Base-by-base conservation (phyloP, 2,888 invertebrate genomes). In the Habroteleia sp. region DNA sequence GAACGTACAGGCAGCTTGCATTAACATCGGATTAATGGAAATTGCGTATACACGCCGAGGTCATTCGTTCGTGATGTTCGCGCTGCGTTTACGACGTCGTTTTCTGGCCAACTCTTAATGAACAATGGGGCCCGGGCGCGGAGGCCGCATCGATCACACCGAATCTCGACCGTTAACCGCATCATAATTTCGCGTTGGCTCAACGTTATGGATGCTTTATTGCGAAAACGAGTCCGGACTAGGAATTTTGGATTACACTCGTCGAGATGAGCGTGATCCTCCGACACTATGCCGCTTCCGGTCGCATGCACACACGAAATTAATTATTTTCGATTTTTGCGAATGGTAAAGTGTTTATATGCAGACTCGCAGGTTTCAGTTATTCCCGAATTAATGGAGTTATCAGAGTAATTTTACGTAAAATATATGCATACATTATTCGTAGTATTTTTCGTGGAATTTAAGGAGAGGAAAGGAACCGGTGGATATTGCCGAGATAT, bases 1-100 rank as follows among this genome's bases (percentile, higher is more conserved):
- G 77, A 78, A 74, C 76, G 69, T 71, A 74, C 77, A n/a, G 52
- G 46, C 74, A 72, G 71, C 54, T 73, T 79, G 81, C 80, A 83
- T 85, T 85, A 84, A 84, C 83, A 81, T 65, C 77, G 81, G 77
- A 79, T 82, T 81, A 85, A 86, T 86, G 84, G 82, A 86, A 86
- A 86, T 87, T 83, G 84, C 85, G 74, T 68, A 63, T 78, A 74
- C 65, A 74, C 42, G 23, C 25, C 75, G 75, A 74, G 79, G 80
- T 79, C 77, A 80, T 80, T 75, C 77, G 77, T 78, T 76, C 76
- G 33, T 76, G 68, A 68, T 77, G 65, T 76, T 78, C 79, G 79
- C 79, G 78, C 71, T 74, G 74, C 80, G 75, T 84, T 84, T 83
- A 85, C 81, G 83, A 81, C 83, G 79, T 81, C 80, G 80, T 83